Conservation (phyloP, 2,888 invertebrate genomes). For the Apamea crenata region DNA sequence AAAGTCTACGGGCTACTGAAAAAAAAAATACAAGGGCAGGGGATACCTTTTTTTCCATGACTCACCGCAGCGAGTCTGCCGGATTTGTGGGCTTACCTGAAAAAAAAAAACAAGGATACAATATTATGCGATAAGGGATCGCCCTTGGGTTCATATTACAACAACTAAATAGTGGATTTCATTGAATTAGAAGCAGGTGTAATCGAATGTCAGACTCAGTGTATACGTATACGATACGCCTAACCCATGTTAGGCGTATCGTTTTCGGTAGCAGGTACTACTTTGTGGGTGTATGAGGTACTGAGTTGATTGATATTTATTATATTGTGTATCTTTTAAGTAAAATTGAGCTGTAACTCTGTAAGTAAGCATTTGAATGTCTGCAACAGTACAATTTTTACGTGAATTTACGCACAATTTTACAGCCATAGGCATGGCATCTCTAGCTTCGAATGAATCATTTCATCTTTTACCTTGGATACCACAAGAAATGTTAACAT, state of each 20-base stretch:
- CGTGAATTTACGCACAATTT: background rate
- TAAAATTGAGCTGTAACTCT: background rate
- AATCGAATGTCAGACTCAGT: slow-evolving; percentile 23
- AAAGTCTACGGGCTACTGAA: slow-evolving; percentile 28
- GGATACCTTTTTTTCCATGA: slow-evolving; percentile 56
- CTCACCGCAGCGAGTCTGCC: slow-evolving; percentile 51
- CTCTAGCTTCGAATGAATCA: background rate
- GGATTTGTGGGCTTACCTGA: slow-evolving; percentile 62
- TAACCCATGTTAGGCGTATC: no score
- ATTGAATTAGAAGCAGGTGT: slow-evolving; percentile 49
- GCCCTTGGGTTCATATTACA: slow-evolving; percentile 37
- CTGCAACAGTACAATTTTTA: background rate
- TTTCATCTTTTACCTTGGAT: background rate
- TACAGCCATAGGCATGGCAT: background rate
- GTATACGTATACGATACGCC: no score
- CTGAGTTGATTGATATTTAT: background rate
- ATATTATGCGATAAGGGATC: slow-evolving; percentile 48
- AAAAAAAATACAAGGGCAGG: slow-evolving; percentile 44
- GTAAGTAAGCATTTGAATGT: background rate
- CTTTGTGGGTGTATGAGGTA: slow-evolving; percentile 10
- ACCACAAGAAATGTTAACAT: background rate
- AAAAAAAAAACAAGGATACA: slow-evolving; percentile 61
- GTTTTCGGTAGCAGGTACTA: slow-evolving; percentile 40
- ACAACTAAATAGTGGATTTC: slow-evolving; percentile 50
- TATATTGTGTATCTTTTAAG: background rate